Conservation (phyloP, 2,888 invertebrate genomes). For the Brachycybe producta region DNA sequence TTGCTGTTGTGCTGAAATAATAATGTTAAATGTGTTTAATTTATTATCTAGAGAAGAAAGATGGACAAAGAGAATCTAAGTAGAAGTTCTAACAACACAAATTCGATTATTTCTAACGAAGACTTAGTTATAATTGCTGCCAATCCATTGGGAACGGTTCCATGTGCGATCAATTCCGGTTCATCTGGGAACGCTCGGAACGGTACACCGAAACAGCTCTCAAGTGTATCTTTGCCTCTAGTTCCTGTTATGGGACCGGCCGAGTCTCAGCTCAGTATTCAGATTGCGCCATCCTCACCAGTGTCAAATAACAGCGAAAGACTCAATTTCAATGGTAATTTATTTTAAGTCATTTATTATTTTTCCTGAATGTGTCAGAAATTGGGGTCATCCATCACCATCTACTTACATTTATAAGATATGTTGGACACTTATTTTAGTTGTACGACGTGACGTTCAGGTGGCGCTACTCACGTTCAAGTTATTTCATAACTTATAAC, state of each 20-base stretch:
- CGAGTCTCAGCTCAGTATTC: slow-evolving; percentile 10
- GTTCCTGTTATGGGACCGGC: too few species aligned
- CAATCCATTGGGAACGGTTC: slow-evolving; percentile 6
- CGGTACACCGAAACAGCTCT: slow-evolving; percentile 7
- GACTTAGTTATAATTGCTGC: slow-evolving; percentile 11
- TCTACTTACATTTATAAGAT: neutral
- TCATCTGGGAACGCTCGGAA: too few species aligned
- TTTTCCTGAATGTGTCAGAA: slow-evolving; percentile 1
- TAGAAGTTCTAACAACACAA: too few species aligned
- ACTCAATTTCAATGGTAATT: neutral
- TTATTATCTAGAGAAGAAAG: too few species aligned
- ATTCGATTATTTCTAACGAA: slow-evolving; percentile 13
- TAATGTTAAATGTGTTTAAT: too few species aligned
- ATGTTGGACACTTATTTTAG: neutral
- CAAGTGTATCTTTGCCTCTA: too few species aligned
- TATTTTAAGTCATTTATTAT: neutral
- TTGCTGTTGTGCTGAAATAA: too few species aligned
- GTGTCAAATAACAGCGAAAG: slow-evolving; percentile 9
- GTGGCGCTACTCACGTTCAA: neutral
- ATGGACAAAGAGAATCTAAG: too few species aligned
- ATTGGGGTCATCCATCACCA: neutral
- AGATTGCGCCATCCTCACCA: slow-evolving; percentile 8
- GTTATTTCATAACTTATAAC: neutral
- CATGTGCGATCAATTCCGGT: too few species aligned
- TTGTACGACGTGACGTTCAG: neutral